These are phyloP conservation scores for Ciconia boyciana DNA, from an alignment of 2,113 vertebrate species.

Conservation along the genomic window DNA sequence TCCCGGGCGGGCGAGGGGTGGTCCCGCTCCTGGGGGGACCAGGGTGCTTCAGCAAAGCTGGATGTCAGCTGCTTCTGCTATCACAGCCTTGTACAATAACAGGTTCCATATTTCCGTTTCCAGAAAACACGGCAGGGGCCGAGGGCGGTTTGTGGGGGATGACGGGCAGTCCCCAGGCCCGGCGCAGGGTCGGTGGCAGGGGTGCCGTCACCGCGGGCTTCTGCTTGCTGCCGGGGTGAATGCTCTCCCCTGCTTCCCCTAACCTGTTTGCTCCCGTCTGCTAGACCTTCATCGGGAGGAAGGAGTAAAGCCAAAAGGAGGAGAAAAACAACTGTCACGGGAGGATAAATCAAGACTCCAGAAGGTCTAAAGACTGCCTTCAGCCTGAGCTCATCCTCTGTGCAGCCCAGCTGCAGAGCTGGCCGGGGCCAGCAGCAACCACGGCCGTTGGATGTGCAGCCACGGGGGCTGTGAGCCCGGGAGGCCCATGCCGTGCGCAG, in stretches of 20 bases:
- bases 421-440: neutral
- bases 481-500: neutral
- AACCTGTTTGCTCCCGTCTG: rapidly evolving
- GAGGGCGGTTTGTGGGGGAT: neutral
- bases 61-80: neutral
- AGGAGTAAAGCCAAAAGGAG: neutral
- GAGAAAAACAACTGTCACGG: neutral
- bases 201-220: rapidly evolving
- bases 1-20: neutral
- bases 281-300: neutral
- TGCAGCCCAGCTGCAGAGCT: neutral
- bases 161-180: neutral
- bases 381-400: neutral
- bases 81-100: rapidly evolving
- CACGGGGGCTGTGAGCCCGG: neutral
- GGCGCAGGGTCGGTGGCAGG: rapidly evolving
- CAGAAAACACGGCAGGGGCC: neutral
- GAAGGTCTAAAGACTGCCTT: neutral
- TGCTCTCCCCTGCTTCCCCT: neutral
- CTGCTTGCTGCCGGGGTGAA: neutral
- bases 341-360: neutral
- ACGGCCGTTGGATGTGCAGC: neutral
- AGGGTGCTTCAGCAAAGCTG: neutral
- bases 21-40: neutral
- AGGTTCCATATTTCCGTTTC: neutral